Evolutionary conservation across 2,113 vertebrate genomes (phyloP).

Genomic region (Phylloscopus trochilus): DNA sequence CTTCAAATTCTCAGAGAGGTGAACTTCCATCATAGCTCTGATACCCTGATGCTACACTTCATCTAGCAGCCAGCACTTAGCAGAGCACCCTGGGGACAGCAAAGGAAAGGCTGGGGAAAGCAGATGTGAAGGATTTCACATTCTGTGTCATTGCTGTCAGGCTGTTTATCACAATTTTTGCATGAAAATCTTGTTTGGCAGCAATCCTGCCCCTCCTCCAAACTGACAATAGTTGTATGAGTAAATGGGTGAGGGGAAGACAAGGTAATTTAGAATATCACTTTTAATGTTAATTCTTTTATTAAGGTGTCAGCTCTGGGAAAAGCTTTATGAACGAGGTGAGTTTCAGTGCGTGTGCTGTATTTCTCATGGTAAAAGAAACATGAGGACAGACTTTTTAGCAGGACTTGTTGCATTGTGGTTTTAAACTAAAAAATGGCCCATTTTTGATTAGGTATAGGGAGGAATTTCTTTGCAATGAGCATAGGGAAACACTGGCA

Average conservation of each 20-base stretch:
- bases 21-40: not conserved
- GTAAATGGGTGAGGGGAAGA: not conserved
- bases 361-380: not conserved
- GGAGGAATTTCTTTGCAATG: not conserved
- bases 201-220: not conserved
- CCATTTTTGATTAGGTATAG: not conserved
- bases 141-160: not conserved
- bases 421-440: not conserved
- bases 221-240: not conserved
- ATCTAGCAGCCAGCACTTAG: not conserved
- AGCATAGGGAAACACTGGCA: not conserved
- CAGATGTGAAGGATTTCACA: not conserved
- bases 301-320: not conserved
- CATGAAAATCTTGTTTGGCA: not conserved
- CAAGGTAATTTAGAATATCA: not conserved
- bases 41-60: not conserved
- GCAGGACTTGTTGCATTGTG: not conserved
- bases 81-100: not conserved
- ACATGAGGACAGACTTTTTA: not conserved
- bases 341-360: not conserved
- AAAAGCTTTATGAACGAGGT: not conserved
- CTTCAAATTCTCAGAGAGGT: not conserved
- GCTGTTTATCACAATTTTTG: not conserved
- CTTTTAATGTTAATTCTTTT: not conserved
- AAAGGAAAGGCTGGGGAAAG: not conserved